Evolutionary conservation across 2,113 vertebrate genomes (phyloP).

Genomic region (Oncorhynchus keta): DNA sequence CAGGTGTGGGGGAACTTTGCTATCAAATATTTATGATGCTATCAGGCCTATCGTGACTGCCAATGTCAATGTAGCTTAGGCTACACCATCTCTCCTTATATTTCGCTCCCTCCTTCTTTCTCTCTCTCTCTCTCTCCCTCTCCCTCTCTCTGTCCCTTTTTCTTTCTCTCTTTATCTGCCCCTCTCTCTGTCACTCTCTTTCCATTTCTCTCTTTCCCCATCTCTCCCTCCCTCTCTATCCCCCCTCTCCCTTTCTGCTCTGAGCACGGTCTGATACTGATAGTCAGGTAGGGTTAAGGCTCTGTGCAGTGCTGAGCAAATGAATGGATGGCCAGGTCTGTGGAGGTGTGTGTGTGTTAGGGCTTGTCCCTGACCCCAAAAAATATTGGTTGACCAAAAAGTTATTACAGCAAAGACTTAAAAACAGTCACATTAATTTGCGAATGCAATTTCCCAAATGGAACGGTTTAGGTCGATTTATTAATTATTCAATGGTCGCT

Average conservation of each 20-base stretch:
- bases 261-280: conserved; percentile 28
- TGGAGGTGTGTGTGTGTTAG: conserved; percentile 6
- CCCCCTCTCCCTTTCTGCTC: not conserved
- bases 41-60: conserved; percentile 43
- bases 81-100: not conserved
- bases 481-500: too few species aligned
- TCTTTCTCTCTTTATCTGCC: not conserved
- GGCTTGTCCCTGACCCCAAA: too few species aligned
- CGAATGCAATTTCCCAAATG: too few species aligned
- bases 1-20: conserved; percentile 33
- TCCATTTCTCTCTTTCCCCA: not conserved
- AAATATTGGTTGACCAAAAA: too few species aligned
- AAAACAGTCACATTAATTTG: too few species aligned
- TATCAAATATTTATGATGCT: conserved; percentile 65
- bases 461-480: too few species aligned
- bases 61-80: conserved; percentile 18
- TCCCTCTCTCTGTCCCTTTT: not conserved
- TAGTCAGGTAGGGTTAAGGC: conserved; percentile 44
- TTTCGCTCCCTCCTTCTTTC: not conserved
- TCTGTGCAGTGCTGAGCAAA: conserved; percentile 22
- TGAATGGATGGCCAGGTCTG: conserved; percentile 56
- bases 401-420: too few species aligned
- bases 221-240: not conserved
- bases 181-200: not conserved
- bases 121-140: too few species aligned